A percentile compares a stretch with the other conserved stretches of the same genome.
These are phyloP conservation scores for Tinamus major DNA, from an alignment of 2,797 vertebrate genomes.

Conservation along the genomic window DNA sequence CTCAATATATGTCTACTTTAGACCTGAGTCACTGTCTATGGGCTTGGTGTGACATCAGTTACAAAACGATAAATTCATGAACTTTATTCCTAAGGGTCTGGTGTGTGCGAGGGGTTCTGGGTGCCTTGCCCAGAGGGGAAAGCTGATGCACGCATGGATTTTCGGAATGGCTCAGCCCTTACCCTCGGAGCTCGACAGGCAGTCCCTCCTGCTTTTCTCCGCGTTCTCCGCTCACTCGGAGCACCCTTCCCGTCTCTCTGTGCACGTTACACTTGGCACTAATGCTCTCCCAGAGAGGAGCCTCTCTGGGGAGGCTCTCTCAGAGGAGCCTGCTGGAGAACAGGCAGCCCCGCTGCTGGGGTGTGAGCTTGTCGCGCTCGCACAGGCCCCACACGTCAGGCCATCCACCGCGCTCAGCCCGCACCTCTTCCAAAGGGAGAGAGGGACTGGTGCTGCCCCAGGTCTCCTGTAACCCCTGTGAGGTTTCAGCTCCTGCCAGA, in stretches of 20 bases:
- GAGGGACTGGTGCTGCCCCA: not conserved
- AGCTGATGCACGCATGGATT: not conserved
- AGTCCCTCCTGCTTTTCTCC: not conserved
- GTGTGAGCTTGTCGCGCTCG: not conserved
- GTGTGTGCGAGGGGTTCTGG: too few species aligned
- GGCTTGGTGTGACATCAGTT: too few species aligned
- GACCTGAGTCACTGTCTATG: too few species aligned
- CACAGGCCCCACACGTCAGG: fast-evolving
- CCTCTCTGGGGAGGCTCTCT: too few species aligned
- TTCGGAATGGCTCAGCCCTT: not conserved
- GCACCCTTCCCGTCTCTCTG: fast-evolving
- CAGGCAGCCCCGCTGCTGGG: not conserved
- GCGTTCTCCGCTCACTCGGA: fast-evolving
- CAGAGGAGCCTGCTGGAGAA: not conserved
- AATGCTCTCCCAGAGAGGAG: fast-evolving
- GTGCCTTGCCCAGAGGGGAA: not conserved
- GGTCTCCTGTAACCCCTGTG: fast-evolving
- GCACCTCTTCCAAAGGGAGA: fast-evolving
- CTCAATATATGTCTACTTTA: too few species aligned
- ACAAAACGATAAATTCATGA: too few species aligned
- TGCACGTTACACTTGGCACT: fast-evolving
- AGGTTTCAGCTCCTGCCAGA: not conserved
- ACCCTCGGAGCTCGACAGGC: not conserved
- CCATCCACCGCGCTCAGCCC: fast-evolving
- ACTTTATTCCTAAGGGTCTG: too few species aligned